phyloP scores from a whole-genome alignment of 2,888 invertebrate genomes.

The Tromatobia lineatoria region DNA sequence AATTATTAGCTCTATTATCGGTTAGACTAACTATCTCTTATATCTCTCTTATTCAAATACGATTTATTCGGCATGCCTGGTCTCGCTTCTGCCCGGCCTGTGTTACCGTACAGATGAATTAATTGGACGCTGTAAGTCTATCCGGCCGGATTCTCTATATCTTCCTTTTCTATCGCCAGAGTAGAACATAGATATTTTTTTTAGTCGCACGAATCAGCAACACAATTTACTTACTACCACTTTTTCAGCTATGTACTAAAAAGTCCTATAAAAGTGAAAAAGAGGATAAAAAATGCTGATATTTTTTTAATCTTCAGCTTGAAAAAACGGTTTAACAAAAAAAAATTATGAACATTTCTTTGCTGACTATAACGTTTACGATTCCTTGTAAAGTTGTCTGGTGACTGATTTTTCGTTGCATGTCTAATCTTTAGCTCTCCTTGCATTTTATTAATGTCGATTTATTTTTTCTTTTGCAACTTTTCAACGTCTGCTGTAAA shows the following conservation, averaged over 20 bases:
- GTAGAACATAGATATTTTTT: conserved; percentile 22
- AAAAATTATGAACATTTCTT: background rate
- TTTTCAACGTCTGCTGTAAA: background rate
- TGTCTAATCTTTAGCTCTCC: background rate
- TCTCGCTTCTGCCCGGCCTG: conserved; percentile 60
- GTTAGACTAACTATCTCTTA: conserved; percentile 44
- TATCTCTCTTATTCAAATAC: conserved; percentile 59
- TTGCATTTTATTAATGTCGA: background rate
- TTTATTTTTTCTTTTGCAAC: background rate
- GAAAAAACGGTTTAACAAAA: background rate
- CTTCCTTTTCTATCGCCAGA: conserved; percentile 25
- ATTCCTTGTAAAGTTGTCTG: background rate
- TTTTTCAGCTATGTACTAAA: background rate
- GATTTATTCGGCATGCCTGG: conserved; percentile 62
- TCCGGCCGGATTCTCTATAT: conserved; percentile 55
- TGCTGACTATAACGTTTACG: no score
- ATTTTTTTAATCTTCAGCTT: background rate
- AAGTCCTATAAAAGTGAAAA: background rate
- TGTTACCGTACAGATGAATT: conserved; percentile 80
- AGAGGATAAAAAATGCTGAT: background rate
- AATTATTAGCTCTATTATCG: conserved; percentile 22
- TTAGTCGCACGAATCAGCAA: conserved; percentile 23
- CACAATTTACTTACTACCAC: background rate
- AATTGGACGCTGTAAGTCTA: conserved; percentile 85
- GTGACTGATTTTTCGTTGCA: background rate